These are phyloP conservation scores for Sphaerophoria rueppellii DNA, from an alignment of 2,888 invertebrate species.

Conservation along the genomic window DNA sequence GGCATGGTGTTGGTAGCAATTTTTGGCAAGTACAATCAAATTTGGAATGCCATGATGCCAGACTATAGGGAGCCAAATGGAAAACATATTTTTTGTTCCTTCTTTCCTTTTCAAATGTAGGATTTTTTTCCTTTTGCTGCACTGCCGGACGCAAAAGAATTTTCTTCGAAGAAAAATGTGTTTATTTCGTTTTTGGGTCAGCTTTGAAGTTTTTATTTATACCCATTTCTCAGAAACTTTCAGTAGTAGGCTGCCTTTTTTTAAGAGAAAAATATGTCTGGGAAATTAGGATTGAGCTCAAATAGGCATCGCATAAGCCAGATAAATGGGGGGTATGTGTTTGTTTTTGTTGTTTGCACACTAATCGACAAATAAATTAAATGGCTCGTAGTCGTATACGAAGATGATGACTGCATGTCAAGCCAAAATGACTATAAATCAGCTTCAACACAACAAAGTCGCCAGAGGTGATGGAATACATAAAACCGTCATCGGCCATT, in stretches of 20 bases:
- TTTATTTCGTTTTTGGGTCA: slow-evolving; percentile 48
- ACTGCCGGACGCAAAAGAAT: slow-evolving; percentile 31
- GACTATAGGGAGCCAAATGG: slow-evolving; percentile 63
- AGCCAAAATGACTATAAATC: too few species aligned
- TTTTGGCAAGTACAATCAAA: slow-evolving; percentile 62
- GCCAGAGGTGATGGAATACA: too few species aligned
- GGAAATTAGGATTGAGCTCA: slow-evolving; percentile 1
- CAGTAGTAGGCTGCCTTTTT: slow-evolving; percentile 16
- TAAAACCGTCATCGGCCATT: too few species aligned
- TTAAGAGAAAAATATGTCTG: slow-evolving; percentile 6
- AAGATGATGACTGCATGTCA: too few species aligned
- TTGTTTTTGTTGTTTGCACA: not conserved
- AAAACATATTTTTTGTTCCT: slow-evolving; percentile 10
- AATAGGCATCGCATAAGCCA: slow-evolving; percentile 19
- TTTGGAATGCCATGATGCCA: slow-evolving; percentile 66
- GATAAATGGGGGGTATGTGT: not conserved
- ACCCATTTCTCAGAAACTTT: slow-evolving; percentile 7
- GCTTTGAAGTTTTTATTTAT: slow-evolving; percentile 61
- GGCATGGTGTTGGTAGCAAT: slow-evolving; percentile 19
- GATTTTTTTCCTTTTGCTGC: slow-evolving; percentile 28
- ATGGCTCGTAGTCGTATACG: not conserved
- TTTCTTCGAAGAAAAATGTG: slow-evolving; percentile 27
- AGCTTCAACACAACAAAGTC: too few species aligned
- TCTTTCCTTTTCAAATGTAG: slow-evolving; percentile 5
- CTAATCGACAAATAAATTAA: slow-evolving; percentile 12